Evolutionary conservation across 2,113 vertebrate species (phyloP).

Genomic region (Albula glossodonta): DNA sequence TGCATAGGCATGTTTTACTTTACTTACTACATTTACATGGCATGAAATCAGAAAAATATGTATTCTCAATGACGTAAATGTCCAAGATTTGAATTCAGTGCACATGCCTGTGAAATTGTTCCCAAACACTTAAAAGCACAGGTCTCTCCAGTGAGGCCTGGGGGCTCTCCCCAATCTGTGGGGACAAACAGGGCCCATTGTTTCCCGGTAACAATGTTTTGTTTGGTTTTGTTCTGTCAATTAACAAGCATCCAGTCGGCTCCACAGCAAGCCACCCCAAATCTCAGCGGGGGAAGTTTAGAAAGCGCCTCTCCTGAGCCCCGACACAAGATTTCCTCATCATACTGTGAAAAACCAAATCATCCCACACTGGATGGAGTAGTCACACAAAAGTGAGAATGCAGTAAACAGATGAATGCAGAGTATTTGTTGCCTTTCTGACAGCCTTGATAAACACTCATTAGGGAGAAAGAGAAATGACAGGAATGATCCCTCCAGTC

Average conservation of each 20-base stretch:
- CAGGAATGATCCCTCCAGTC: neutral
- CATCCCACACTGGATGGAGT: neutral
- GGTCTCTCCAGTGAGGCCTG: constrained; percentile 6
- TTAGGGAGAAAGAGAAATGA: neutral
- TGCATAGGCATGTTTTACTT: neutral
- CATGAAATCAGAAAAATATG: constrained; percentile 39
- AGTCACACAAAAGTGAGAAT: neutral
- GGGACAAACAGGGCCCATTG: constrained; percentile 15
- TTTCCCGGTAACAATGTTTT: constrained; percentile 16
- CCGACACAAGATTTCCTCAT: neutral
- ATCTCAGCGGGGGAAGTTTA: neutral
- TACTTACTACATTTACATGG: constrained; percentile 38
- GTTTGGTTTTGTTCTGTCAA: constrained; percentile 27
- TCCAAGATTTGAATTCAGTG: constrained; percentile 30
- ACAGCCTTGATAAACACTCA: neutral
- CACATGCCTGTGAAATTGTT: constrained; percentile 40
- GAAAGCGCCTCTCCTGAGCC: neutral
- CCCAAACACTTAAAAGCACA: constrained; percentile 32
- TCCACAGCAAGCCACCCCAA: neutral
- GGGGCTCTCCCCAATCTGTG: neutral
- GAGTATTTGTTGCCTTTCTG: neutral
- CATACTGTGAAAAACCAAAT: neutral
- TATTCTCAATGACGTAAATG: constrained; percentile 34
- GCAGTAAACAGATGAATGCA: neutral
- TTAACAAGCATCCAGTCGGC: neutral